Base-by-base conservation (phyloP, 2,888 invertebrate species). In the Thera obeliscata region DNA sequence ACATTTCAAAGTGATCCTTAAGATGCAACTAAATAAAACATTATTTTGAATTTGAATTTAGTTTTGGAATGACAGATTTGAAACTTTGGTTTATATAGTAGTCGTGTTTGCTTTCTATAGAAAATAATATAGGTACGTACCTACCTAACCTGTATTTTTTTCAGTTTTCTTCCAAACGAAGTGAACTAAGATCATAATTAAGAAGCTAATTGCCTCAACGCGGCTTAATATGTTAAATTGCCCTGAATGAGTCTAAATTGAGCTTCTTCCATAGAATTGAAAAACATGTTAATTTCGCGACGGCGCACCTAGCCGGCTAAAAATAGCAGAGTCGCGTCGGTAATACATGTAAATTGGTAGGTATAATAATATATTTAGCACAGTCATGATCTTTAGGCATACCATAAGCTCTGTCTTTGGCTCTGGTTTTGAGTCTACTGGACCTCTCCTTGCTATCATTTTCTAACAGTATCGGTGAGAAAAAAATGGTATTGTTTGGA, bases 171-270 rank as follows among this genome's bases (percentile, higher is more conserved):
- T 62, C 38, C 6, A 56, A 56, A 33, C 9, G 0, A 9, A 52
- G 12, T 9, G 7, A 57, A 56, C 61, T 52, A 64, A 64, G 67
- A 67, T 67, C n/a, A 8, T n/a, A 56, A 63, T 59, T 64, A 64
- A 76, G 76, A 78, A 72, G 73, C 67, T 72, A 75, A 77, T 81
- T 81, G 75, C 69, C 76, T 73, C 72, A 76, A 77, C 72, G 67
- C 56, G 67, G 67, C 71, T 74, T 73, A 84, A 82, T 81, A 74
- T 72, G 72, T 68, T 67, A 78, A 88, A 88, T 87, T 87, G 81
- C 73, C 75, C 72, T 69, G 82, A 84, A 82, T 83, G 71, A 71
- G 75, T 60, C 67, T 69, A 72, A 82, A 78, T 80, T 77, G 70
- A 76, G 70, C 74, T 73, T 79, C 83, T 84, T 85, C 66, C 67